Percentiles rank a stretch among this genome's conserved stretches.
phyloP scores from a whole-genome alignment of 2,113 vertebrate species.

The Proteles cristata region DNA sequence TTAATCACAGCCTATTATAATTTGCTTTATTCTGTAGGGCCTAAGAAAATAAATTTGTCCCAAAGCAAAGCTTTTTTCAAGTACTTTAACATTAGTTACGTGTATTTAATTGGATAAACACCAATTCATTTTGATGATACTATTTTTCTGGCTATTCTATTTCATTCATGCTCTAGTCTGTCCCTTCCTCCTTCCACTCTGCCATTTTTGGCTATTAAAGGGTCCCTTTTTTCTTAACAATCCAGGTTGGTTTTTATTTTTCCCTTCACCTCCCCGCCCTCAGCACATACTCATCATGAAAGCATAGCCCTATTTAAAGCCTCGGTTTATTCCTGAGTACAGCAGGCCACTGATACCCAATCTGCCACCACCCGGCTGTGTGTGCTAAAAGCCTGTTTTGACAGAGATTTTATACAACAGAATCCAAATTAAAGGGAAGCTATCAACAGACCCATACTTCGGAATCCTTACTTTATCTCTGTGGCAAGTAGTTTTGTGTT shows the following conservation, averaged over 20 bases:
- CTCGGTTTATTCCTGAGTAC: not conserved
- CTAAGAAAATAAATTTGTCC: not conserved
- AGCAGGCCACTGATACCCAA: not conserved
- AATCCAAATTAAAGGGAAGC: constrained; percentile 60
- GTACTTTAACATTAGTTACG: not conserved
- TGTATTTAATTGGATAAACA: not conserved
- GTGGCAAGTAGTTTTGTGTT: constrained; percentile 72
- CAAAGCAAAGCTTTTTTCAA: not conserved
- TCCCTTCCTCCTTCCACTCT: not conserved
- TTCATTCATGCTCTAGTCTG: not conserved
- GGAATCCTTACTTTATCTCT: constrained; percentile 61
- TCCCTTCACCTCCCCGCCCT: not conserved
- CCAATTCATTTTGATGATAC: not conserved
- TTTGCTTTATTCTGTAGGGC: constrained; percentile 12
- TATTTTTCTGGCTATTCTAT: not conserved
- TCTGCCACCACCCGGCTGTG: constrained; percentile 32
- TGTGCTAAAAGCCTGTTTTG: constrained; percentile 42
- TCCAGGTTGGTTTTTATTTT: not conserved
- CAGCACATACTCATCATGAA: not conserved
- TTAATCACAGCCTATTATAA: not conserved
- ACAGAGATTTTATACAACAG: constrained; percentile 50
- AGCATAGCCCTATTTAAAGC: not conserved
- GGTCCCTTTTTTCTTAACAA: not conserved
- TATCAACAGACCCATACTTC: constrained; percentile 36
- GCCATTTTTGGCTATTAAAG: not conserved